phyloP scores from a whole-genome alignment of 2,797 vertebrate species.

The Darevskia nairensis region DNA sequence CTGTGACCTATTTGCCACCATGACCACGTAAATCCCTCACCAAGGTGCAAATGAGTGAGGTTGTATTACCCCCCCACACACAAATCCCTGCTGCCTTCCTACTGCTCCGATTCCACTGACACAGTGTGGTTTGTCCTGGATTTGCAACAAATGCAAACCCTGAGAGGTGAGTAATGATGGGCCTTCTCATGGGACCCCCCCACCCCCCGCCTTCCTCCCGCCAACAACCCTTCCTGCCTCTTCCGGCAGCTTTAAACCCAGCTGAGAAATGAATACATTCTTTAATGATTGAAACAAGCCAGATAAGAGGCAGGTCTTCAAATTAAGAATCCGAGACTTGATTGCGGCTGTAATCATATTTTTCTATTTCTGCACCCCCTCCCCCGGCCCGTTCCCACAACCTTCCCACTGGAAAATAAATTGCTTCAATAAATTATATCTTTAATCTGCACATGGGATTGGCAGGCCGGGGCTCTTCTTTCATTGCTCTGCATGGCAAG shows the following conservation, averaged over 20 bases:
- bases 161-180: slow-evolving; percentile 45
- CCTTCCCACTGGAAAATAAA: slow-evolving; percentile 72
- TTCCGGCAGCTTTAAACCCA: slow-evolving; percentile 48
- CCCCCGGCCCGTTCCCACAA: slow-evolving; percentile 3
- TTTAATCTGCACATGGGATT: slow-evolving; percentile 69
- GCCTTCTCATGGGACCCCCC: slow-evolving; percentile 10
- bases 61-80: accelerated
- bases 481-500: slow-evolving; percentile 51
- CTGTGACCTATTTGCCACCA: slow-evolving; percentile 42
- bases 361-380: slow-evolving; percentile 54
- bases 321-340: slow-evolving; percentile 70
- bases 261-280: slow-evolving; percentile 46
- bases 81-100: background rate
- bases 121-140: slow-evolving; percentile 41
- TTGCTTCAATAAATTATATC: slow-evolving; percentile 72
- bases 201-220: background rate
- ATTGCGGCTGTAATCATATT: slow-evolving; percentile 65
- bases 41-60: slow-evolving; percentile 33
- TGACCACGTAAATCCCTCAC: background rate
- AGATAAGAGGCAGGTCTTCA: slow-evolving; percentile 72
- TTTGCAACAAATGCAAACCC: slow-evolving; percentile 51
- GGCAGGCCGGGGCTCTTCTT: slow-evolving; percentile 49
- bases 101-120: background rate
- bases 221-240: slow-evolving; percentile 16
- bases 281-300: slow-evolving; percentile 62